Conservation (phyloP, 2,113 vertebrate species). For the Cinclus cinclus region DNA sequence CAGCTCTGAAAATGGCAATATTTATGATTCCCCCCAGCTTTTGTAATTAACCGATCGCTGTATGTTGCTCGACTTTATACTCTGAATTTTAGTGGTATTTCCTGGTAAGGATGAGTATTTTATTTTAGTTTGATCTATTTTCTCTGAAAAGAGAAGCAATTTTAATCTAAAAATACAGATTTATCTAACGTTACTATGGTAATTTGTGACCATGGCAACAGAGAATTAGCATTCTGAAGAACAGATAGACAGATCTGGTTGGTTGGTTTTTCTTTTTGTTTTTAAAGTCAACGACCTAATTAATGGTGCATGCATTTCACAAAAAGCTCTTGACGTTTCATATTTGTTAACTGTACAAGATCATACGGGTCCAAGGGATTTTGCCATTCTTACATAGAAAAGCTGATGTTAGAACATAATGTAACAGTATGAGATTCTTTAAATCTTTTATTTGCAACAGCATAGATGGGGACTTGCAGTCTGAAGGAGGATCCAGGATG, state of each 20-base stretch:
- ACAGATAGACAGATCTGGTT: not conserved
- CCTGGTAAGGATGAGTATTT: not conserved
- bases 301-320: not conserved
- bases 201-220: conserved; percentile 53
- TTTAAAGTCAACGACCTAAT: not conserved
- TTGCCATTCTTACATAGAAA: not conserved
- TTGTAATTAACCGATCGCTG: not conserved
- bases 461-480: not conserved
- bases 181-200: conserved; percentile 44
- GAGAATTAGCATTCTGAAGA: not conserved
- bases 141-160: not conserved
- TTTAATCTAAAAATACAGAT: conserved; percentile 46
- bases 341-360: not conserved
- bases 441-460: not conserved
- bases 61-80: not conserved
- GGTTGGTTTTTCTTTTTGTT: not conserved
- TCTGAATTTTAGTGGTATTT: not conserved
- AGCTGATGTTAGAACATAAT: not conserved
- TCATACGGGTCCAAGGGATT: not conserved
- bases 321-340: not conserved
- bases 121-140: not conserved
- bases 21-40: not conserved
- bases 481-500: not conserved
- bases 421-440: not conserved
- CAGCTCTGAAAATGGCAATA: not conserved